These are phyloP conservation scores for Piliocolobus tephrosceles DNA, from an alignment of 2,113 vertebrate genomes.

Conservation along the genomic window DNA sequence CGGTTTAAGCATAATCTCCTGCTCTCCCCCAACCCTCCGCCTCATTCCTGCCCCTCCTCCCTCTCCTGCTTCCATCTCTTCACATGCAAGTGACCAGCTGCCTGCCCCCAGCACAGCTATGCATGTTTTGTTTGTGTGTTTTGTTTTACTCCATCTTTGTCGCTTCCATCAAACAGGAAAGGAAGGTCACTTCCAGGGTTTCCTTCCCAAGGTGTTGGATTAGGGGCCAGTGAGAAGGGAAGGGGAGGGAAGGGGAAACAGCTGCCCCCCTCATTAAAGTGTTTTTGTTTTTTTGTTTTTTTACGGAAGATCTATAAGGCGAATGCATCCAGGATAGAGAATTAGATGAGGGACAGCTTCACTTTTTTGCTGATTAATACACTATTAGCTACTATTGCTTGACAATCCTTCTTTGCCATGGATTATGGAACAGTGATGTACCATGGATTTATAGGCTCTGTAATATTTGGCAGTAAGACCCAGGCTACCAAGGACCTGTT, in stretches of 20 bases:
- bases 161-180: constrained; percentile 9
- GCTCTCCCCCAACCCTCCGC: neutral
- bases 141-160: neutral
- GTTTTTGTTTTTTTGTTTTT: neutral
- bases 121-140: neutral
- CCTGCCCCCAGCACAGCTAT: neutral
- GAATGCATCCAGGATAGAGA: neutral
- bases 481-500: neutral
- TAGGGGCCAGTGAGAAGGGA: neutral
- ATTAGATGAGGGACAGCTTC: neutral
- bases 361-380: neutral
- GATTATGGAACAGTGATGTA: neutral
- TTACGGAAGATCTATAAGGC: neutral
- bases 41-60: neutral
- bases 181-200: constrained; percentile 20
- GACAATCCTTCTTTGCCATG: neutral
- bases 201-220: constrained; percentile 34
- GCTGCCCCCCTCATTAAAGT: constrained; percentile 1
- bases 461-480: neutral
- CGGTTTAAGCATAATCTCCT: neutral
- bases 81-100: neutral
- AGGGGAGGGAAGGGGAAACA: neutral
- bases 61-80: neutral
- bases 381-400: neutral
- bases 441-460: neutral